Evolutionary conservation across 2,888 invertebrate species (phyloP).

Genomic region (Cancer borealis): DNA sequence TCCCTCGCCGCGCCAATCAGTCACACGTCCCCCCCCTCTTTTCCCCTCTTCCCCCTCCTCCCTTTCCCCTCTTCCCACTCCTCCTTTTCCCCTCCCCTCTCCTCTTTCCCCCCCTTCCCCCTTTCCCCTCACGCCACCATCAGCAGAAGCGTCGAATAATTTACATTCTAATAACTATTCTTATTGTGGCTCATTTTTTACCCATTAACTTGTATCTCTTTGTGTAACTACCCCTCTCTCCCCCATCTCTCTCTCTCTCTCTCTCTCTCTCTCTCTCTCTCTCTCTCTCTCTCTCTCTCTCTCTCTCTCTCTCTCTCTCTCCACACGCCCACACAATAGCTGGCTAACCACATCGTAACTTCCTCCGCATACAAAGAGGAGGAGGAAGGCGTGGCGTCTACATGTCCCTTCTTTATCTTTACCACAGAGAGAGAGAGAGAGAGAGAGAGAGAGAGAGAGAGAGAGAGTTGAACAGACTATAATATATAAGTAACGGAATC

Average conservation of each 20-base stretch:
- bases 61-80: neutral
- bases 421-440: neutral
- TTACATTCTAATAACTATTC: neutral
- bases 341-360: neutral
- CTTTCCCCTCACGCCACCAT: neutral
- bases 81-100: neutral
- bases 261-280: slow-evolving; percentile 37
- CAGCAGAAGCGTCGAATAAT: neutral
- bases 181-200: slow-evolving; percentile 32
- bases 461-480: neutral
- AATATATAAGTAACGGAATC: neutral
- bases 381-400: neutral
- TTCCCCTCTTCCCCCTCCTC: neutral
- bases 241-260: slow-evolving; percentile 31
- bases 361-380: neutral
- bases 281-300: slow-evolving; percentile 45
- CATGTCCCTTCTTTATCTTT: neutral
- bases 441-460: slow-evolving; percentile 47
- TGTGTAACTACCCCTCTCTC: neutral
- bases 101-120: neutral
- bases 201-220: neutral
- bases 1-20: neutral
- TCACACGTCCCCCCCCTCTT: neutral
- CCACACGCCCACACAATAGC: neutral
- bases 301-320: slow-evolving; percentile 50